Evolutionary conservation across 2,888 invertebrate species (phyloP).

Genomic region (Mylabris sibirica): DNA sequence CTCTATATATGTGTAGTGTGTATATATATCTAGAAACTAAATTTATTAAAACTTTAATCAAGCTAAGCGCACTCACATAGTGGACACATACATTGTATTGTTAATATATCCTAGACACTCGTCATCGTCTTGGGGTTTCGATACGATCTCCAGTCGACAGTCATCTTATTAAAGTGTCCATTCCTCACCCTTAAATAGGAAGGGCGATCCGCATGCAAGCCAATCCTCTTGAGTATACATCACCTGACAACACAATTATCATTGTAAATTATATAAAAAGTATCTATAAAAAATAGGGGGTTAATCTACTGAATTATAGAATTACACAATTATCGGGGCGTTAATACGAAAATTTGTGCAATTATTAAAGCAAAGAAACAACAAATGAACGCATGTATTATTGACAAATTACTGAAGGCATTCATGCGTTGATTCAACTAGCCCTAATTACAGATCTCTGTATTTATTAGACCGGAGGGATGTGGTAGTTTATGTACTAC

Average conservation of each 20-base stretch:
- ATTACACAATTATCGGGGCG: conserved; percentile 19
- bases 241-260: conserved; percentile 3
- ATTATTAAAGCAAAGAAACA: conserved; percentile 35
- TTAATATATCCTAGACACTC: not conserved
- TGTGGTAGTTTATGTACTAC: not conserved
- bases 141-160: conserved; percentile 19
- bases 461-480: conserved; percentile 6
- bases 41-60: conserved; percentile 37
- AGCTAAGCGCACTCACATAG: conserved; percentile 27
- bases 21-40: conserved; percentile 29
- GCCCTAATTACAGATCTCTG: conserved; percentile 46
- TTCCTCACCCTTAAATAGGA: not conserved
- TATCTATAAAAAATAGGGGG: not conserved
- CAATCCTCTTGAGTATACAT: not conserved
- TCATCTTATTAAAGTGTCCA: conserved; percentile 25
- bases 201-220: not conserved
- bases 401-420: conserved; percentile 49
- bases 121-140: conserved; percentile 19
- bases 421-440: conserved; percentile 48
- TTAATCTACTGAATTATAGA: not conserved
- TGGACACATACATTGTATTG: conserved; percentile 25
- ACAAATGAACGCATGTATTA: conserved; percentile 46
- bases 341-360: conserved; percentile 25
- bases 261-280: not conserved
- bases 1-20: conserved; percentile 30